Conservation (phyloP, 1,140 invertebrate genomes). For the Drosophila malerkotliana region DNA sequence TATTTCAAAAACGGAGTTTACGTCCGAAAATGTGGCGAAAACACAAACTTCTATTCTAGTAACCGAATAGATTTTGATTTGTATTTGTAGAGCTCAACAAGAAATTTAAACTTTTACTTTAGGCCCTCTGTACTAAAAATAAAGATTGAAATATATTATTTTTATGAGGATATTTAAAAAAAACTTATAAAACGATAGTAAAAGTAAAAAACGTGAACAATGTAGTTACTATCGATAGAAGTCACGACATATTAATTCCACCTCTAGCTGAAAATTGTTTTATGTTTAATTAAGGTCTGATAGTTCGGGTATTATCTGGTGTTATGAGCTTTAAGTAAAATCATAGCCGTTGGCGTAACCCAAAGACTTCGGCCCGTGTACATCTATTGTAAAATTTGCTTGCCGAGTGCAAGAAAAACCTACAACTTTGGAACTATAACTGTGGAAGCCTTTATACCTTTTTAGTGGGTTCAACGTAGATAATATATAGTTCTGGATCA, state of each 20-base stretch:
- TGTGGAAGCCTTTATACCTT: slow-evolving; percentile 4
- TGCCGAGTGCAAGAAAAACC: neutral
- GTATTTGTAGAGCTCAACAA: slow-evolving; percentile 86
- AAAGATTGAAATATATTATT: neutral
- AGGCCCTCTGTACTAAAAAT: neutral
- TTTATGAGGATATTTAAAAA: neutral
- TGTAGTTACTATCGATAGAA: neutral
- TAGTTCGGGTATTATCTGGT: slow-evolving; percentile 12
- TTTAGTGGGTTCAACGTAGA: neutral
- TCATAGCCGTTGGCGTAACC: neutral
- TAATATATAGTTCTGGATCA: slow-evolving; percentile 25
- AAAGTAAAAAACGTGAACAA: too few species aligned
- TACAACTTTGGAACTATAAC: too few species aligned
- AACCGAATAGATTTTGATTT: slow-evolving; percentile 97
- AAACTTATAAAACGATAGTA: neutral
- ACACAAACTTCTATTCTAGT: slow-evolving; percentile 92
- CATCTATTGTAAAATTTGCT: neutral
- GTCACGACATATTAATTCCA: slow-evolving; percentile 16
- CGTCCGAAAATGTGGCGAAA: slow-evolving; percentile 91
- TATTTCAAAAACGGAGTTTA: slow-evolving; percentile 94
- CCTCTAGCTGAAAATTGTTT: slow-evolving; percentile 37
- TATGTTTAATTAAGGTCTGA: slow-evolving; percentile 41
- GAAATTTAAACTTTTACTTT: neutral
- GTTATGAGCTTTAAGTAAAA: slow-evolving; percentile 20
- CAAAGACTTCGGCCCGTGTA: slow-evolving; percentile 1